A percentile compares a stretch with the other conserved stretches of the same genome.
phyloP scores from a whole-genome alignment of 2,888 invertebrate genomes.

The Patella ulyssiponensis region DNA sequence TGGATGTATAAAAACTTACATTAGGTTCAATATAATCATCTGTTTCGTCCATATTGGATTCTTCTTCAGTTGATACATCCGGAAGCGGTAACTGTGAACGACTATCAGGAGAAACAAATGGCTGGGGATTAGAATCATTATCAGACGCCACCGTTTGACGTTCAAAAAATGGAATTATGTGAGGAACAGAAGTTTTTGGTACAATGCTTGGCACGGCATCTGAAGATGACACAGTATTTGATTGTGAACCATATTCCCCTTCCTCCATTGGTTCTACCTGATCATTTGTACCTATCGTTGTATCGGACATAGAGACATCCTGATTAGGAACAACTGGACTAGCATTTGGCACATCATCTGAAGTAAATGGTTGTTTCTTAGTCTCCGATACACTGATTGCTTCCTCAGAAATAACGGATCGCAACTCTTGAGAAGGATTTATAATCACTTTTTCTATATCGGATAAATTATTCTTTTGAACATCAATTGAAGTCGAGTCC shows the following conservation, averaged over 20 bases:
- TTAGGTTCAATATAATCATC: slow-evolving; percentile 40
- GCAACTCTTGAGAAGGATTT: background rate
- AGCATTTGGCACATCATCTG: background rate
- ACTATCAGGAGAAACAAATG: slow-evolving; percentile 7
- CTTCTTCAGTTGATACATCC: slow-evolving; percentile 25
- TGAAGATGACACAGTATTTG: background rate
- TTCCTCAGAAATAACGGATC: slow-evolving; percentile 18
- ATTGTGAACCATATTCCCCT: slow-evolving; percentile 13
- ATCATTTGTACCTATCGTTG: background rate
- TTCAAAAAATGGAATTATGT: slow-evolving; percentile 9
- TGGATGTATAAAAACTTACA: slow-evolving; percentile 8
- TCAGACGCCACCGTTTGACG: background rate
- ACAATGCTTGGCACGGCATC: background rate
- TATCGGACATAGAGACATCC: slow-evolving; percentile 6
- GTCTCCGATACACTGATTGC: slow-evolving; percentile 10
- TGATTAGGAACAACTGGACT: background rate
- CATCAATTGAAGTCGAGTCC: background rate
- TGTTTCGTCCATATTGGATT: slow-evolving; percentile 37
- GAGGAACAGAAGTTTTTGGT: background rate
- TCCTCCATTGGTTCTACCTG: background rate
- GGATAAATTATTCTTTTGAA: background rate
- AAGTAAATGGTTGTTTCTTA: background rate
- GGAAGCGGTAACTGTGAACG: slow-evolving; percentile 17
- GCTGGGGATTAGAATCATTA: background rate
- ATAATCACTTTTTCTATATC: background rate